Evolutionary conservation across 2,797 vertebrate species (phyloP).

Genomic region (Sarcoramphus papa): DNA sequence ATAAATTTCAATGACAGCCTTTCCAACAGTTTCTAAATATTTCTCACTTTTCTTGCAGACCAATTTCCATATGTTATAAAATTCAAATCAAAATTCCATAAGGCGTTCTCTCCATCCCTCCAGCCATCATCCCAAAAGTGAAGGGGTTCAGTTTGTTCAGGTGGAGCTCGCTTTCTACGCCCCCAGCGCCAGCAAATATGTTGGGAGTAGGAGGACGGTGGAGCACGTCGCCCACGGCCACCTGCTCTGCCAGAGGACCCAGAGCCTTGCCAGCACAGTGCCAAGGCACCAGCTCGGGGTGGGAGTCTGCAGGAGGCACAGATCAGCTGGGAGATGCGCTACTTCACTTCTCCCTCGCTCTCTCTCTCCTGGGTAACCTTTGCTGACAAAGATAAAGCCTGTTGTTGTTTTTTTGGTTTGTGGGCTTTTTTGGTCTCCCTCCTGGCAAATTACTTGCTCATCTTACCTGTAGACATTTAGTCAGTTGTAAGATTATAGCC

Average conservation of each 20-base stretch:
- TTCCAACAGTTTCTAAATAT: conserved; percentile 68
- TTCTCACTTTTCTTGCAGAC: conserved; percentile 42
- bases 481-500: not conserved
- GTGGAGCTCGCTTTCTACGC: not conserved
- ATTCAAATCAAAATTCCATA: not conserved
- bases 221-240: conserved; percentile 7
- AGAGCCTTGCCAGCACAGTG: not conserved
- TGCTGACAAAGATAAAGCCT: not conserved
- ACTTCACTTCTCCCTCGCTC: not conserved
- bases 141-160: conserved; percentile 8
- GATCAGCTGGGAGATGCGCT: not conserved
- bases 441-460: not conserved
- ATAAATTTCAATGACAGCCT: conserved; percentile 63
- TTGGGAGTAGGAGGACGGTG: not conserved
- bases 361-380: not conserved
- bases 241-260: conserved; percentile 39
- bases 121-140: not conserved
- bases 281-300: not conserved
- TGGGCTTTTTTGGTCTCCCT: not conserved
- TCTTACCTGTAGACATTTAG: not conserved
- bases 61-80: conserved; percentile 49
- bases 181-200: not conserved
- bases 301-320: not conserved
- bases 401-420: not conserved
- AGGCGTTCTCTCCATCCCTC: not conserved